Evolutionary conservation across 2,113 vertebrate genomes (phyloP).

Genomic region (Neoarius graeffei): DNA sequence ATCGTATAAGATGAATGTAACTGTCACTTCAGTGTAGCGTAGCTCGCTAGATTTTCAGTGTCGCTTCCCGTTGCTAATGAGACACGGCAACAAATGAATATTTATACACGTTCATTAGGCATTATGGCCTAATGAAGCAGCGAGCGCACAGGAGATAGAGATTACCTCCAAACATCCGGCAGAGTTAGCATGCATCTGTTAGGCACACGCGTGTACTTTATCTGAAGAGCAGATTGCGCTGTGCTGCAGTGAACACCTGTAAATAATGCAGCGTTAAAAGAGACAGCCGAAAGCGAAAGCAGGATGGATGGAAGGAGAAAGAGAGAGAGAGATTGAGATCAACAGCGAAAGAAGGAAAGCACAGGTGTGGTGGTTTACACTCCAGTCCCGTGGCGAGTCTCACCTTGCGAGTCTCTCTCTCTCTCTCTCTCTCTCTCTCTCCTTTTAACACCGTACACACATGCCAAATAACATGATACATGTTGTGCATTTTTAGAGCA

Average conservation of each 20-base stretch:
- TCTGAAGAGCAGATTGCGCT: slow-evolving; percentile 64
- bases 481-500: slow-evolving; percentile 34
- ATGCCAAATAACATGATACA: slow-evolving; percentile 49
- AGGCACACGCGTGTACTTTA: slow-evolving; percentile 48
- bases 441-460: slow-evolving; percentile 67
- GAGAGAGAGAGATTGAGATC: not conserved
- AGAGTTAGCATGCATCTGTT: slow-evolving; percentile 30
- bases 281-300: slow-evolving; percentile 60
- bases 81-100: slow-evolving; percentile 8
- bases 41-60: not conserved
- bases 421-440: slow-evolving; percentile 49
- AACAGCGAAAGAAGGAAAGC: slow-evolving; percentile 44
- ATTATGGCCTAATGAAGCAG: slow-evolving; percentile 35
- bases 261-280: slow-evolving; percentile 77
- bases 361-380: slow-evolving; percentile 66
- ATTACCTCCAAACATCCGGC: slow-evolving; percentile 38
- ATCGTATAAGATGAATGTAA: not conserved
- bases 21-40: not conserved
- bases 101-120: slow-evolving; percentile 16
- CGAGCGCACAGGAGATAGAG: slow-evolving; percentile 1
- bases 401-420: slow-evolving; percentile 48
- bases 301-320: slow-evolving; percentile 36
- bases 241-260: slow-evolving; percentile 67
- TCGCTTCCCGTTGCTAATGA: not conserved
- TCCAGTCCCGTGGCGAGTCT: slow-evolving; percentile 49